phyloP scores from a whole-genome alignment of 2,797 vertebrate genomes.

The Cyprinodon diabolis region DNA sequence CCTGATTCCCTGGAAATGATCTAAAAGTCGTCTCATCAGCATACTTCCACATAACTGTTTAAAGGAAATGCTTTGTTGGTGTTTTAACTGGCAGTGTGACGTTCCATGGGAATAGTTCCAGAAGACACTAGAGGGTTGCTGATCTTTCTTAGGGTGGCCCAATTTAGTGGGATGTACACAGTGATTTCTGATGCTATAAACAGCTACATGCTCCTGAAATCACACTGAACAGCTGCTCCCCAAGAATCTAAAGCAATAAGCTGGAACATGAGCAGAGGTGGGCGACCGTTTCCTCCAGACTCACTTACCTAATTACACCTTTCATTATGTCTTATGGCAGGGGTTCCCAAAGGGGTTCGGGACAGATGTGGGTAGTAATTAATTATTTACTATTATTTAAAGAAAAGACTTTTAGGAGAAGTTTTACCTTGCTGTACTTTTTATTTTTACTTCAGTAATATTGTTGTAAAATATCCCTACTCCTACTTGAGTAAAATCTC shows the following conservation, averaged over 20 bases:
- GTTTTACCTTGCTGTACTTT: too few relatives aligned
- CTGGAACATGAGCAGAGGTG: not conserved
- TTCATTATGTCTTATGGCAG: not conserved
- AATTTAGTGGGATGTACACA: not conserved
- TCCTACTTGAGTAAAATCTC: too few relatives aligned
- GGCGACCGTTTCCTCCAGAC: not conserved
- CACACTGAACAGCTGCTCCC: not conserved
- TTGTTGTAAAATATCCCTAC: too few relatives aligned
- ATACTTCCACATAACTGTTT: conserved; percentile 10
- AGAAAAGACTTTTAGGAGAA: too few relatives aligned
- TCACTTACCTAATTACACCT: not conserved
- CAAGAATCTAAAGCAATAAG: not conserved
- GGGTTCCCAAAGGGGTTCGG: too few relatives aligned
- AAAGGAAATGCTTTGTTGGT: not conserved
- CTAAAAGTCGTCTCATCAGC: conserved; percentile 4
- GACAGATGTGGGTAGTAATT: too few relatives aligned
- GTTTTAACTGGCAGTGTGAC: conserved; percentile 10
- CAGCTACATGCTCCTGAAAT: not conserved
- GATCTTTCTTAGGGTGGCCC: not conserved
- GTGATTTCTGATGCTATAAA: not conserved
- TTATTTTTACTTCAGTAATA: too few relatives aligned
- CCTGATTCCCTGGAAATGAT: conserved; percentile 19
- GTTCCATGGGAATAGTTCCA: conserved; percentile 2
- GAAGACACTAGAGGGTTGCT: not conserved
- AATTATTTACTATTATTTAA: too few relatives aligned